A percentile compares a stretch with the other conserved stretches of the same genome.
Evolutionary conservation across 1,140 invertebrate genomes (phyloP).

Genomic region (Zaprionus ornatus): DNA sequence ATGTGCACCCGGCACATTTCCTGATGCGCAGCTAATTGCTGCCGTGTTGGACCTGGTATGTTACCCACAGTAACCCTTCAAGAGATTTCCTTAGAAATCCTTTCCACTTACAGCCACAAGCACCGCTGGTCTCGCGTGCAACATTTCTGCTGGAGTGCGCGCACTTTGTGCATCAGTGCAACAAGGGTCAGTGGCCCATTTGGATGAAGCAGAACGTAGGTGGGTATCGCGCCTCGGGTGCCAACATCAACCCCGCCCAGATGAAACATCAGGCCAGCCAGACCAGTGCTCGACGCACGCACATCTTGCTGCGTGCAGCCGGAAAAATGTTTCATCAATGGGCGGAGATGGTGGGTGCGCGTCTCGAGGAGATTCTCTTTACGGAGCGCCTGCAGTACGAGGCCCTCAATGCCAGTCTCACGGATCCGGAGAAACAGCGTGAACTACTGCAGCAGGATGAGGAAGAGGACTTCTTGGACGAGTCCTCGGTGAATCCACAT

Average conservation of each 20-base stretch:
- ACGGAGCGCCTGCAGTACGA: slow-evolving; percentile 90
- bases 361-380: slow-evolving; percentile 92
- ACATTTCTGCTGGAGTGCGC: slow-evolving; percentile 97
- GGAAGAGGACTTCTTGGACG: slow-evolving; percentile 99
- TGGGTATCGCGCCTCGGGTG: slow-evolving; percentile 90
- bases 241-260: slow-evolving; percentile 83
- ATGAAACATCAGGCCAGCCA: slow-evolving; percentile 83
- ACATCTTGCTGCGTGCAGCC: slow-evolving; percentile 94
- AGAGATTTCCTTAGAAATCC: background rate
- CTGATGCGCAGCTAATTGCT: slow-evolving; percentile 97
- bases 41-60: slow-evolving; percentile 96
- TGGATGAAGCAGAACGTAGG: slow-evolving; percentile 94
- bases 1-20: slow-evolving; percentile 96
- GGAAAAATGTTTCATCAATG: slow-evolving; percentile 96
- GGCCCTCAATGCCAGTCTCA: slow-evolving; percentile 88
- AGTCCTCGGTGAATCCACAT: slow-evolving; percentile 94
- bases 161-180: slow-evolving; percentile 98
- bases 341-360: slow-evolving; percentile 90
- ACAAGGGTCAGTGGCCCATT: slow-evolving; percentile 98
- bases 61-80: background rate
- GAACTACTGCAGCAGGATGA: slow-evolving; percentile 96
- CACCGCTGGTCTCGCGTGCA: slow-evolving; percentile 95
- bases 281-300: slow-evolving; percentile 88
- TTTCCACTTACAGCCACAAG: slow-evolving; percentile 90
- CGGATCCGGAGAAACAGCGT: slow-evolving; percentile 92